Base-by-base conservation (phyloP, 2,888 invertebrate species). In the Agapostemon virescens region DNA sequence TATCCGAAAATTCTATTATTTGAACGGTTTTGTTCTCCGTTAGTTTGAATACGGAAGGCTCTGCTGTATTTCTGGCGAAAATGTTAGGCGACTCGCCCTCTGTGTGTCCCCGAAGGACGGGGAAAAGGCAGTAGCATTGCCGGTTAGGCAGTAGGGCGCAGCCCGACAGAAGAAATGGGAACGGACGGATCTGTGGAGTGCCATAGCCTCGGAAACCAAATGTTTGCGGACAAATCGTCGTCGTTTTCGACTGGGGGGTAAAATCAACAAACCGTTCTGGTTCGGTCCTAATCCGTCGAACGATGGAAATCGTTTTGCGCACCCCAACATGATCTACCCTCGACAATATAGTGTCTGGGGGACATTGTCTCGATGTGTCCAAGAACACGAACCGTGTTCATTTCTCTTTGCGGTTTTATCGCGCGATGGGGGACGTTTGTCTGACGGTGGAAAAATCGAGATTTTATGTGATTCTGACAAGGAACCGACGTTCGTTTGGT, bases 201-300 rank as follows among this genome's bases (percentile, higher is more conserved):
- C 66, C 73, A 79, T 77, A 69, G 80, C 74, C 81, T 79, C 77
- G 77, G 76, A 80, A 86, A 77, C 83, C 87, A 87, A 87, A 87
- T 87, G 87, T 87, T 87, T 87, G 86, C 85, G 69, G 72, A 87
- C 87, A 87, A 86, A 87, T 87, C 83, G 87, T 81, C 85, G 81
- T 84, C 87, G 84, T 84, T 84, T 85, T 87, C 79, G 73, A 81
- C 78, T 15, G 17, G 78, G 74, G 69, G 58, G 82, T 81, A 81
- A 86, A 87, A 86, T 87, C 87, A 87, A 87, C 87, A 87, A 87
- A 82, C 84, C 76, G 63, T 78, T 45, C 79, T 71, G 66, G 77
- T 70, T 81, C 77, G 67, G 74, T 66, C 73, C 83, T 86, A 86
- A 86, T 86, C 79, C 86, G 84, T 33, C 71, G 74, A 26, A 64